These are phyloP conservation scores for Sylvilagus bachmani DNA, from an alignment of 2,113 vertebrate genomes.

Conservation along the genomic window DNA sequence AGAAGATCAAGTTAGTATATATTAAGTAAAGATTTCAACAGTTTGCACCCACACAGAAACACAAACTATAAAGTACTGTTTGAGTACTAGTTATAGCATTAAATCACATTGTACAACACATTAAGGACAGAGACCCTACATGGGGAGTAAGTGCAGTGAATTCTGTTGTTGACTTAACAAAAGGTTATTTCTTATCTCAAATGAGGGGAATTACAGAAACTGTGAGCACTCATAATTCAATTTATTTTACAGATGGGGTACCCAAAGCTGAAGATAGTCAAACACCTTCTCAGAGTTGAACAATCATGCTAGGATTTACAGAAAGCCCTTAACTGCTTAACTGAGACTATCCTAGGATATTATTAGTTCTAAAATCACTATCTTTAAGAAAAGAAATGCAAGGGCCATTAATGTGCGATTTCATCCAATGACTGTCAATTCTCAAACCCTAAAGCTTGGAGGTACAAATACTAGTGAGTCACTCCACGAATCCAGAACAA, in stretches of 20 bases:
- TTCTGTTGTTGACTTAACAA: too few species aligned
- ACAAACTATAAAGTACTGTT: too few species aligned
- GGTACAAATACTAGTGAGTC: background rate
- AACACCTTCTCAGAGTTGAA: background rate
- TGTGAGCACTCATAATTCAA: background rate
- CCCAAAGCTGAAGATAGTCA: slow-evolving; percentile 14
- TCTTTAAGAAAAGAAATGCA: background rate
- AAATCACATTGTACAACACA: too few species aligned
- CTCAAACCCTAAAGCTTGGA: background rate
- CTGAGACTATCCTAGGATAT: background rate
- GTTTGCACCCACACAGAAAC: too few species aligned
- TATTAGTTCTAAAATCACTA: background rate
- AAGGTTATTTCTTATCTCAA: background rate
- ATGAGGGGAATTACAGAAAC: background rate
- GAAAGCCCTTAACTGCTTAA: background rate
- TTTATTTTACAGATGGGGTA: background rate
- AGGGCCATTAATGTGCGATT: background rate
- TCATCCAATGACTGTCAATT: background rate
- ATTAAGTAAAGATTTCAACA: too few species aligned
- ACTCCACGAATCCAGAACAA: background rate
- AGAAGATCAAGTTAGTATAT: too few species aligned
- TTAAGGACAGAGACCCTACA: too few species aligned
- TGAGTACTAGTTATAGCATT: too few species aligned
- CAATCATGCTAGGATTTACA: background rate
- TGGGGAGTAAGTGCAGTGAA: too few species aligned